Conservation (phyloP, 2,888 invertebrate genomes). For the Conops quadrifasciatus region DNA sequence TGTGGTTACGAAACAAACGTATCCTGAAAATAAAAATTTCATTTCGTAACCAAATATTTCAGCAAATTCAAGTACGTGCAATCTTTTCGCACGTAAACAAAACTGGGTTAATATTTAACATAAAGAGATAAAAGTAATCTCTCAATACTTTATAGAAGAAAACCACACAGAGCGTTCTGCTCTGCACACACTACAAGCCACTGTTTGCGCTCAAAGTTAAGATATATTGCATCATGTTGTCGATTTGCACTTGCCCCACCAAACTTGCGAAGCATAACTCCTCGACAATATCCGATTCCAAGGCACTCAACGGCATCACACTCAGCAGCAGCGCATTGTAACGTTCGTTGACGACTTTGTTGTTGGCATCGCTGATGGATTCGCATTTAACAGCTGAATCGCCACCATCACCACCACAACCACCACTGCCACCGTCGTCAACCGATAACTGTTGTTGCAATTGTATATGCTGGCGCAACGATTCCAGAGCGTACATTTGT, state of each 20-base stretch:
- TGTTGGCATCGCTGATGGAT: slow-evolving; percentile 16
- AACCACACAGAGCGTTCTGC: too few species aligned
- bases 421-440: not conserved
- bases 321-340: slow-evolving; percentile 68
- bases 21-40: not conserved
- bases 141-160: slow-evolving; percentile 17
- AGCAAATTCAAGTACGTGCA: not conserved
- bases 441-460: slow-evolving; percentile 15
- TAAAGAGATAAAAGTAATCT: not conserved
- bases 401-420: not conserved
- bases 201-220: slow-evolving; percentile 68
- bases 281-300: slow-evolving; percentile 81
- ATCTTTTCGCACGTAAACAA: not conserved
- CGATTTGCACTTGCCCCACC: slow-evolving; percentile 92
- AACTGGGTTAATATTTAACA: not conserved
- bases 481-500: slow-evolving; percentile 56
- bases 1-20: slow-evolving; percentile 12
- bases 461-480: slow-evolving; percentile 50
- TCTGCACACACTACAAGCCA: slow-evolving; percentile 16
- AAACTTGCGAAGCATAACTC: slow-evolving; percentile 93
- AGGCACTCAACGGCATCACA: slow-evolving; percentile 76
- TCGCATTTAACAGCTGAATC: slow-evolving; percentile 2
- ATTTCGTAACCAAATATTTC: not conserved
- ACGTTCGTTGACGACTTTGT: slow-evolving; percentile 63
- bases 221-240: slow-evolving; percentile 93